Conservation (phyloP, 2,888 invertebrate genomes). For the Lepas anatifera region DNA sequence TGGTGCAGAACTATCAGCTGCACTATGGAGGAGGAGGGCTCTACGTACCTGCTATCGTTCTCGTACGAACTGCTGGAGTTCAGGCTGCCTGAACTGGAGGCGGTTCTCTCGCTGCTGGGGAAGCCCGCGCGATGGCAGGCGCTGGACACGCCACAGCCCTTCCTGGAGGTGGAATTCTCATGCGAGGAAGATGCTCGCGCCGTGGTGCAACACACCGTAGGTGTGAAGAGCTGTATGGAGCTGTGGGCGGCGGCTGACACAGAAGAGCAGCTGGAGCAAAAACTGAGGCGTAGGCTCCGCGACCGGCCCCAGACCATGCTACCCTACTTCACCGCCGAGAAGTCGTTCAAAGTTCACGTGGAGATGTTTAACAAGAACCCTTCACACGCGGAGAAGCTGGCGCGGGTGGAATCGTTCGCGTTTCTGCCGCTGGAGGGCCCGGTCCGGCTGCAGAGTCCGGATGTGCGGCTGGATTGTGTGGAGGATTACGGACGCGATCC, state of each 20-base stretch:
- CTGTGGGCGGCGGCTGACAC: slow-evolving; percentile 59
- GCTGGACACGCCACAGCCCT: slow-evolving; percentile 45
- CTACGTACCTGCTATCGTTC: background rate
- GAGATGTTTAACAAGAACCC: too few relatives aligned
- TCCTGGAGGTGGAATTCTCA: slow-evolving; percentile 65
- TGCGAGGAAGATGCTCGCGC: slow-evolving; percentile 54
- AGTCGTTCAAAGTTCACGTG: slow-evolving; percentile 65
- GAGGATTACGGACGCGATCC: slow-evolving; percentile 80
- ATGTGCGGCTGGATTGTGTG: slow-evolving; percentile 61
- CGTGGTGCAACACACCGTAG: slow-evolving; percentile 65
- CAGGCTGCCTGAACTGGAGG: background rate
- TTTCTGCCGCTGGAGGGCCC: slow-evolving; percentile 63
- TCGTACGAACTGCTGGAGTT: background rate
- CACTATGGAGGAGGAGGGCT: too few relatives aligned
- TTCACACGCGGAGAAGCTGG: slow-evolving; percentile 68
- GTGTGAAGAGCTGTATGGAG: slow-evolving; percentile 63
- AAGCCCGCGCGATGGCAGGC: background rate
- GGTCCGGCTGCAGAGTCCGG: slow-evolving; percentile 70
- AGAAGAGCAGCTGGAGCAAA: slow-evolving; percentile 44
- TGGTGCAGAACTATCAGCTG: too few relatives aligned
- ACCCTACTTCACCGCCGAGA: slow-evolving; percentile 41
- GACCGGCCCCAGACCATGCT: slow-evolving; percentile 37
- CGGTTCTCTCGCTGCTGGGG: background rate
- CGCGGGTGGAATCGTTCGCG: slow-evolving; percentile 66
- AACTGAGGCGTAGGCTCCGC: background rate